A percentile compares a stretch with the other conserved stretches of the same genome.
phyloP scores from a whole-genome alignment of 1,140 invertebrate genomes.

The Penaeus chinensis region DNA sequence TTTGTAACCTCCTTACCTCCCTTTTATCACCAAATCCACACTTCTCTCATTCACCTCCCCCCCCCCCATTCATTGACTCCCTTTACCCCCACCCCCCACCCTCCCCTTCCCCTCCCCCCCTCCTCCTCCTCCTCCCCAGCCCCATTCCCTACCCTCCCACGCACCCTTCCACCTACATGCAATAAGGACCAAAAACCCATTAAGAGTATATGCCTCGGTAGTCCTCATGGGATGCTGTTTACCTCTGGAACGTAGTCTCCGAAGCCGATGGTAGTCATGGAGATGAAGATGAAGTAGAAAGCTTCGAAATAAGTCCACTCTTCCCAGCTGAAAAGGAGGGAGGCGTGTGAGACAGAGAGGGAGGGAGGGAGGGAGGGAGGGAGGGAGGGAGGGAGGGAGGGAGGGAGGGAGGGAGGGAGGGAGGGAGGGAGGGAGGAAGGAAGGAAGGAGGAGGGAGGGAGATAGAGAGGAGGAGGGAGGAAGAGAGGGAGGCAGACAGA shows the following conservation, averaged over 20 bases:
- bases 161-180: not conserved
- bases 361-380: not conserved
- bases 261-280: conserved; percentile 94
- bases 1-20: too few relatives aligned
- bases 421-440: not conserved
- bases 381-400: too few relatives aligned
- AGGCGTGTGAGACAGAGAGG: too few relatives aligned
- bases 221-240: conserved; percentile 25
- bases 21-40: too few relatives aligned
- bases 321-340: conserved; percentile 68
- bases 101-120: not conserved
- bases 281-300: conserved; percentile 95
- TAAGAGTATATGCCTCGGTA: not conserved
- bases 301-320: conserved; percentile 93
- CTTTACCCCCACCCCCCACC: too few relatives aligned
- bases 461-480: not conserved
- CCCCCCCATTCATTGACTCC: too few relatives aligned
- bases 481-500: conserved; percentile 11
- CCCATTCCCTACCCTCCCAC: not conserved
- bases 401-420: not conserved
- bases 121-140: not conserved
- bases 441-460: not conserved
- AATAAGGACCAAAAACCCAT: not conserved
- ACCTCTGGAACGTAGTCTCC: conserved; percentile 84
- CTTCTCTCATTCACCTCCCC: too few relatives aligned